These are phyloP conservation scores for Maniola jurtina DNA, from an alignment of 1,140 invertebrate genomes.

Conservation along the genomic window DNA sequence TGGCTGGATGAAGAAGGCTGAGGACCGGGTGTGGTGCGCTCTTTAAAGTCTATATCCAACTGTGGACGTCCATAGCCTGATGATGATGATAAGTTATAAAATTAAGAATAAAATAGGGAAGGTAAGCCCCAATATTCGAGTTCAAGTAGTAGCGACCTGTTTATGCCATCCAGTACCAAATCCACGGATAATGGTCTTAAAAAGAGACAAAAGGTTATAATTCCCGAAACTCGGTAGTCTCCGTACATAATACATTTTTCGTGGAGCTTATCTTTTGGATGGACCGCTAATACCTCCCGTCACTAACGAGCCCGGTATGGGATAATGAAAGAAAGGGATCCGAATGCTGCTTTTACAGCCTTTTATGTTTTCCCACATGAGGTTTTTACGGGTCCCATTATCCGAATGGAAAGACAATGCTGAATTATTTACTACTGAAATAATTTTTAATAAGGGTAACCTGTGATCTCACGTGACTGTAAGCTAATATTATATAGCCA, in stretches of 20 bases:
- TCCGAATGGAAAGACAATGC: slow-evolving; percentile 16
- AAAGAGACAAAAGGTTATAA: slow-evolving; percentile 34
- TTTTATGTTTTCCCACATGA: slow-evolving; percentile 28
- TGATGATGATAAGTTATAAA: neutral
- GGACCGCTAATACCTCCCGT: slow-evolving; percentile 24
- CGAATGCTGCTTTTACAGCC: slow-evolving; percentile 17
- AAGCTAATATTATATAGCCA: too few species aligned
- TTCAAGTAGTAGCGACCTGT: slow-evolving; percentile 9
- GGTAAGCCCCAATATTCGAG: slow-evolving; percentile 8
- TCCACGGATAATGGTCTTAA: slow-evolving; percentile 27
- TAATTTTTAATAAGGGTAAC: too few species aligned
- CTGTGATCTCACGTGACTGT: too few species aligned
- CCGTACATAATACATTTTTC: slow-evolving; percentile 28
- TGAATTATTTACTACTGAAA: neutral
- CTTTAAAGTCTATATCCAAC: too few species aligned
- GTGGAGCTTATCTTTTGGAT: slow-evolving; percentile 27
- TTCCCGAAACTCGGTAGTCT: slow-evolving; percentile 17
- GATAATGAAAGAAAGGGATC: slow-evolving; percentile 28
- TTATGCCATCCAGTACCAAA: slow-evolving; percentile 25
- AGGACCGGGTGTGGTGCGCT: too few species aligned
- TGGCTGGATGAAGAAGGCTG: too few species aligned
- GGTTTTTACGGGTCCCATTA: slow-evolving; percentile 26
- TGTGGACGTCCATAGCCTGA: too few species aligned
- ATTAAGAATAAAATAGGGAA: neutral
- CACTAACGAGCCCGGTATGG: slow-evolving; percentile 26